Conservation (phyloP, 2,113 vertebrate genomes). For the Lampris incognitus region DNA sequence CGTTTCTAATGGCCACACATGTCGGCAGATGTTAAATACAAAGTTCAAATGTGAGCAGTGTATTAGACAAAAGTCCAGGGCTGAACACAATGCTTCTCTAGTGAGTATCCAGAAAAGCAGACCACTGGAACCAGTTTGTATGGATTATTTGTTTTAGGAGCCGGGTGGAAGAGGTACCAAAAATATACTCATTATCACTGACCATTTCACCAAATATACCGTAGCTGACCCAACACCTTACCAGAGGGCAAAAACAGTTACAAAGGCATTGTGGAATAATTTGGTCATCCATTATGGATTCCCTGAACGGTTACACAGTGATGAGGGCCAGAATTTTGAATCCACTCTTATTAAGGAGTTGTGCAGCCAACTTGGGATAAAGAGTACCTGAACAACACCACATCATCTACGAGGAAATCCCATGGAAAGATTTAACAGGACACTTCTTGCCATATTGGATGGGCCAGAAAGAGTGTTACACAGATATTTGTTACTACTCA, state of each 20-base stretch:
- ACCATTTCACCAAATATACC: not conserved
- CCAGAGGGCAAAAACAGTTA: not conserved
- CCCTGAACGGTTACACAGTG: not conserved
- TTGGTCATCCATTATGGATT: not conserved
- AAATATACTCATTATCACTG: conserved; percentile 5
- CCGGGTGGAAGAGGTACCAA: not conserved
- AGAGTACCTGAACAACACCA: not conserved
- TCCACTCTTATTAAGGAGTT: not conserved
- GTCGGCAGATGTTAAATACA: not conserved
- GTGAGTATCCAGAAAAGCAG: conserved; percentile 9
- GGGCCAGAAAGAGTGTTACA: no score
- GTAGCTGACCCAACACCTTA: not conserved
- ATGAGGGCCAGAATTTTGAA: not conserved
- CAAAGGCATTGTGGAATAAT: not conserved
- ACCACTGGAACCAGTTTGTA: conserved; percentile 30
- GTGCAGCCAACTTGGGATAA: not conserved
- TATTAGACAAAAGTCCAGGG: conserved; percentile 13
- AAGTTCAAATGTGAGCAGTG: conserved; percentile 12
- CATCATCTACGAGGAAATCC: not conserved
- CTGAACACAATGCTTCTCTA: conserved; percentile 16
- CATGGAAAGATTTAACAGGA: not conserved
- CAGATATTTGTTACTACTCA: no score
- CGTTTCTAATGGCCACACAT: conserved; percentile 23
- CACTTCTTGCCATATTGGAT: not conserved
- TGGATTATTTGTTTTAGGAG: conserved; percentile 17